phyloP scores from a whole-genome alignment of 2,888 invertebrate genomes.

The Drosophila ochracea region DNA sequence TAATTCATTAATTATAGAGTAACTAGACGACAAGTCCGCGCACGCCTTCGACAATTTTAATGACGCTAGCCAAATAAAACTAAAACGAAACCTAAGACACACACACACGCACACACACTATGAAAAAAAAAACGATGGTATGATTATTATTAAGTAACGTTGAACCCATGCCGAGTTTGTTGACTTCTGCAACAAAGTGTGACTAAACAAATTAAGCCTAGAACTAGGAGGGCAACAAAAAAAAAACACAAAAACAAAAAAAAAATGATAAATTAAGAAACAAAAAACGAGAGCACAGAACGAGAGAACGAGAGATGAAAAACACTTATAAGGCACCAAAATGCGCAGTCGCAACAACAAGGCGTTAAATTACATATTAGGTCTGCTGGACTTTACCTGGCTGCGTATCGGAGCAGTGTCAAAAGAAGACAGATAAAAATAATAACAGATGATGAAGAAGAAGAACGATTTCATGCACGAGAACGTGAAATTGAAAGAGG shows the following conservation, averaged over 20 bases:
- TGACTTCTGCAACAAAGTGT: constrained; percentile 79
- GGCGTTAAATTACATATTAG: constrained; percentile 76
- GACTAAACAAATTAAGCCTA: constrained; percentile 76
- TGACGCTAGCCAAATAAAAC: constrained; percentile 57
- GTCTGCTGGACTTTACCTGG: constrained; percentile 32
- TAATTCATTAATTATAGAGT: constrained; percentile 66
- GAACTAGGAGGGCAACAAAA: constrained; percentile 49
- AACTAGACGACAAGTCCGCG: constrained; percentile 55
- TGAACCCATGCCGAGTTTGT: constrained; percentile 75
- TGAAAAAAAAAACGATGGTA: constrained; percentile 16
- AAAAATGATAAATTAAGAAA: constrained; percentile 29
- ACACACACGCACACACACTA: neutral
- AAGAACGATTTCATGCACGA: constrained; percentile 68
- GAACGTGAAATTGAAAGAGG: constrained; percentile 50
- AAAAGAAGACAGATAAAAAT: constrained; percentile 56
- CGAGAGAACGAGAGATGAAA: constrained; percentile 21
- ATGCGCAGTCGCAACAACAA: constrained; percentile 26
- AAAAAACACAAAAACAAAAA: neutral
- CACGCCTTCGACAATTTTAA: constrained; percentile 60
- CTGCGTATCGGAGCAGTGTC: constrained; percentile 44
- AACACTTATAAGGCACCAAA: constrained; percentile 51
- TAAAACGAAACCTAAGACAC: constrained; percentile 6
- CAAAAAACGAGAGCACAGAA: constrained; percentile 47
- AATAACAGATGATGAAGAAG: constrained; percentile 26
- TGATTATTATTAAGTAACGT: constrained; percentile 61